Evolutionary conservation across 2,797 vertebrate species (phyloP).

Genomic region (Amblyopsis hoosieri): DNA sequence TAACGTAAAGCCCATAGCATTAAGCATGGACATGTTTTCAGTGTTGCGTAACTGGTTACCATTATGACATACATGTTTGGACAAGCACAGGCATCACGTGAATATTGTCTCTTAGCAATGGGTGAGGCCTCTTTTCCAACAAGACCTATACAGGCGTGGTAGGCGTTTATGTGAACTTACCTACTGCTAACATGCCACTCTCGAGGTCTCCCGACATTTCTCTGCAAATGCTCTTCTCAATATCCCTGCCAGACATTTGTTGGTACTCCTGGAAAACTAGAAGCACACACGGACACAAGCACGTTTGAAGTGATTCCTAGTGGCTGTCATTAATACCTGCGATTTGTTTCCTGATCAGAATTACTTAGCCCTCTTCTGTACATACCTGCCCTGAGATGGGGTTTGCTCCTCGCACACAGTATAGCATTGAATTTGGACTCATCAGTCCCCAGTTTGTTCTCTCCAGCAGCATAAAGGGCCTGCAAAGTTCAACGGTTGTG

Average conservation of each 20-base stretch:
- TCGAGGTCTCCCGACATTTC: slow-evolving; percentile 99
- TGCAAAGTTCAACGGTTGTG: slow-evolving; percentile 43
- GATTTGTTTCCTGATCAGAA: background rate
- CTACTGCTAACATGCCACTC: slow-evolving; percentile 94
- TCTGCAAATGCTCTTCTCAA: slow-evolving; percentile 90
- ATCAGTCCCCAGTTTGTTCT: slow-evolving; percentile 94
- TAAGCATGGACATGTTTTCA: slow-evolving; percentile 6
- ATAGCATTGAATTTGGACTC: slow-evolving; percentile 98
- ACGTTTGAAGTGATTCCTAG: background rate
- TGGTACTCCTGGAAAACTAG: slow-evolving; percentile 95
- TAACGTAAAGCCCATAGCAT: background rate
- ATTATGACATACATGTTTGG: slow-evolving; percentile 4
- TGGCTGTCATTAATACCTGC: background rate
- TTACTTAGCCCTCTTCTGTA: slow-evolving; percentile 15
- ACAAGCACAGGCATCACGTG: slow-evolving; percentile 9
- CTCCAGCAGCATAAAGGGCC: slow-evolving; percentile 92
- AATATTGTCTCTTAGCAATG: background rate
- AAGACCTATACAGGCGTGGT: slow-evolving; percentile 7
- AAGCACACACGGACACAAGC: slow-evolving; percentile 12
- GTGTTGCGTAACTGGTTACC: background rate
- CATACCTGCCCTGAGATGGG: slow-evolving; percentile 91
- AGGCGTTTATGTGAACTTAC: slow-evolving; percentile 72
- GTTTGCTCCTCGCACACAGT: slow-evolving; percentile 89
- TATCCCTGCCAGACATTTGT: slow-evolving; percentile 91
- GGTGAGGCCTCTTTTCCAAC: background rate